Evolutionary conservation across 1,140 invertebrate genomes (phyloP).

Genomic region (Heliconius melpomene): DNA sequence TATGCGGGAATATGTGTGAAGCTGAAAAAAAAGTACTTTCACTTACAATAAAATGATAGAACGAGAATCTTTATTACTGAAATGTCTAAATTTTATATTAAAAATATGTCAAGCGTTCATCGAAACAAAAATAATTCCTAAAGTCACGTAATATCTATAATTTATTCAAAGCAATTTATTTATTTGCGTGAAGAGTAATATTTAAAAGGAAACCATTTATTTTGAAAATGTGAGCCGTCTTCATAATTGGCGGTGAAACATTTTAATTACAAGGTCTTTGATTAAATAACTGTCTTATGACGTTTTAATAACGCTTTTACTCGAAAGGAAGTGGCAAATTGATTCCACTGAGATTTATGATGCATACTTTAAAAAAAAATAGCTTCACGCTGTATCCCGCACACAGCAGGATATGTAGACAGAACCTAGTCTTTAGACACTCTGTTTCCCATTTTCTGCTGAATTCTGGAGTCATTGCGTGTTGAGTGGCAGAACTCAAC

Average conservation of each 20-base stretch:
- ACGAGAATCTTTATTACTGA: neutral
- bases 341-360: no score
- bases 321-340: neutral
- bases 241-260: neutral
- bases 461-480: no score
- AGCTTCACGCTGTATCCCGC: no score
- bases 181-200: neutral
- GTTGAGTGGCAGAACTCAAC: no score
- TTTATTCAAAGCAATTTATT: neutral
- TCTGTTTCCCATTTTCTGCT: no score
- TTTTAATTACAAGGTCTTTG: neutral
- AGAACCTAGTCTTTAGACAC: no score
- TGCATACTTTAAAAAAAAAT: no score
- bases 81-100: neutral
- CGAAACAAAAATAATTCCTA: neutral
- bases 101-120: neutral
- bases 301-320: neutral
- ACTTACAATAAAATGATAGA: neutral
- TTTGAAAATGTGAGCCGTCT: conserved; percentile 14
- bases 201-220: conserved; percentile 10
- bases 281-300: neutral
- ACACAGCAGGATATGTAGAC: no score
- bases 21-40: no score
- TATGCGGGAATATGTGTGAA: no score
- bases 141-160: neutral